Evolutionary conservation across 2,797 vertebrate genomes (phyloP), one percentile per base, ranked within the genome.

Genomic region (Lates japonicus): DNA sequence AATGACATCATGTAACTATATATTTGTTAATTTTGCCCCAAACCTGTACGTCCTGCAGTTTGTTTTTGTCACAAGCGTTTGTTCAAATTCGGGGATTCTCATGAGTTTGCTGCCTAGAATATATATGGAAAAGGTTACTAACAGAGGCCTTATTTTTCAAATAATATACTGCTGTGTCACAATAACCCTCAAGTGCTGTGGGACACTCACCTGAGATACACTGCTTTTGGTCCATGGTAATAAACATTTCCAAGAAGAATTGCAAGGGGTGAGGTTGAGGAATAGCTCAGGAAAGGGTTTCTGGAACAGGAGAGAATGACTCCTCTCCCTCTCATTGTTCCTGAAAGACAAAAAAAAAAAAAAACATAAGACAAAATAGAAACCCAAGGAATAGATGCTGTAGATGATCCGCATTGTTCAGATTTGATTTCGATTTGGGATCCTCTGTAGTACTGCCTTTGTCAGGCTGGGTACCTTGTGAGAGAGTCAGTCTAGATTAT

Each of bases 181-280:
- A 70, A 51, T 68, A 7, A 46, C 9, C 20, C 29, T 41, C 5
- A 51, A 69, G 48, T 48, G n/a, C 33, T 67, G 76, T 37, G 7
- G 37, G 42, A 75, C 49, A 79, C 93, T 94, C 86, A 96, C 98
- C 97, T 98, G 97, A 92, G 95, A 95, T 92, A 95, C 94, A 89
- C 93, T 96, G 91, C 93, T 95, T 96, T 96, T 97, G 94, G 94
- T 96, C 96, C 96, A 97, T 78, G 97, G 95, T 92, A 97, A 95
- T 88, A 97, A 93, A 93, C 95, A 96, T 87, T n/a, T n/a, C n/a
- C n/a, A n/a, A n/a, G n/a, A n/a, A n/a, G n/a, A n/a, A n/a, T n/a
- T n/a, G n/a, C n/a, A n/a, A n/a, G n/a, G 95, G 76, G 95, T 89
- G 85, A 96, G 88, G 95, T 85, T 52, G 97, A 96, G 48, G 94